Conservation (phyloP, 2,888 invertebrate genomes). For the Meghimatium bilineatum region DNA sequence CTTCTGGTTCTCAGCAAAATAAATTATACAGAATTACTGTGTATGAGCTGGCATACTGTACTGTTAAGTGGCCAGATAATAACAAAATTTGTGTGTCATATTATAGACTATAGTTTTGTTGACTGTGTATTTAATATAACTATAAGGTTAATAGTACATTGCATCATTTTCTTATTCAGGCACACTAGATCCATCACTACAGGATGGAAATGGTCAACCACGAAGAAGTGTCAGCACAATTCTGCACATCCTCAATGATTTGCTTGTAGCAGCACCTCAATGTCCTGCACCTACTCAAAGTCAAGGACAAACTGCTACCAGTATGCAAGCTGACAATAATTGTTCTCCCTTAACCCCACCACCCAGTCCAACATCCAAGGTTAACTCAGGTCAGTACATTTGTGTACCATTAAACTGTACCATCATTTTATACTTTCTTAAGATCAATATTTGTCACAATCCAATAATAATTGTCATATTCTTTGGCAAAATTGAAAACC, state of each 20-base stretch:
- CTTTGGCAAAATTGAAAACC: no score
- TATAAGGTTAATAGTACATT: no score
- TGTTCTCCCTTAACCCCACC: slow-evolving; percentile 12
- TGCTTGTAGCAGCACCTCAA: slow-evolving; percentile 84
- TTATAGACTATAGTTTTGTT: no score
- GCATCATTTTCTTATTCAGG: slow-evolving; percentile 78
- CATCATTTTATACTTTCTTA: no score
- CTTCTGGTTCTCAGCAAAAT: not conserved
- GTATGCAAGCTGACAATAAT: not conserved
- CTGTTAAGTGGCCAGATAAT: not conserved
- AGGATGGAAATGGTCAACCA: slow-evolving; percentile 92
- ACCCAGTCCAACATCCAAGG: not conserved
- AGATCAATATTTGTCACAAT: no score
- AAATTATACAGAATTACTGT: not conserved
- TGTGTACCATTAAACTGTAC: no score
- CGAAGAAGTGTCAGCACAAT: slow-evolving; percentile 96
- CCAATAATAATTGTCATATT: no score
- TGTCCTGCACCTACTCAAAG: not conserved
- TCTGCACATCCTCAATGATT: slow-evolving; percentile 95
- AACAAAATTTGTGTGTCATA: no score
- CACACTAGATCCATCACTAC: slow-evolving; percentile 93
- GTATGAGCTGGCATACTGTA: not conserved
- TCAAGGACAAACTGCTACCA: slow-evolving; percentile 5
- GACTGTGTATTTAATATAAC: no score
- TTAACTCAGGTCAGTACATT: slow-evolving; percentile 27